phyloP scores from a whole-genome alignment of 2,888 invertebrate species.

The Vannuccia rotundouncinata region DNA sequence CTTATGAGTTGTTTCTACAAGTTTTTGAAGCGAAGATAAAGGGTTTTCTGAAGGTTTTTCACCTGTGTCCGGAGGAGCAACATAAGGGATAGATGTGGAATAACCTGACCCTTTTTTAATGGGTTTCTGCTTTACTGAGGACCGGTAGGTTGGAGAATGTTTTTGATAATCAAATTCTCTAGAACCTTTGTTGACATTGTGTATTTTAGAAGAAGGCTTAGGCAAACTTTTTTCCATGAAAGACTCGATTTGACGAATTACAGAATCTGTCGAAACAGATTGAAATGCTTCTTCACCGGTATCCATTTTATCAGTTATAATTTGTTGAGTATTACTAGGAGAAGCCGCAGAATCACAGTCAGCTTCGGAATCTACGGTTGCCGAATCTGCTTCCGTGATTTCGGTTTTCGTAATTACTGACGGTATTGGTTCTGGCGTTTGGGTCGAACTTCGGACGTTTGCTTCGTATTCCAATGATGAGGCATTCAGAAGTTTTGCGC shows the following conservation, averaged over 20 bases:
- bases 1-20: constrained; percentile 75
- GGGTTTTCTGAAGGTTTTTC: constrained; percentile 65
- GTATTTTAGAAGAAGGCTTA: constrained; percentile 23
- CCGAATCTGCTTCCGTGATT: constrained; percentile 34
- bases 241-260: constrained; percentile 34
- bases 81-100: neutral
- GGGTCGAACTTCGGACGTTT: neutral
- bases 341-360: constrained; percentile 21
- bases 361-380: constrained; percentile 29
- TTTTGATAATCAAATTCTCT: neutral
- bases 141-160: neutral
- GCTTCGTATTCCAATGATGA: neutral
- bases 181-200: neutral
- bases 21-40: constrained; percentile 82
- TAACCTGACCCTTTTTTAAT: neutral
- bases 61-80: constrained; percentile 44
- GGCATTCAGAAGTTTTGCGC: neutral
- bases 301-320: neutral
- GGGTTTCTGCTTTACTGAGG: neutral
- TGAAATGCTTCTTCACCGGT: neutral
- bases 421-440: neutral
- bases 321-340: neutral
- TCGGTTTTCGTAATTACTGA: neutral
- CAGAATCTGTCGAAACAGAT: constrained; percentile 13
- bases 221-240: constrained; percentile 36